A percentile compares a stretch with the other conserved stretches of the same genome.
These are phyloP conservation scores for Nymphicus hollandicus DNA, from an alignment of 2,113 vertebrate genomes.

Conservation along the genomic window DNA sequence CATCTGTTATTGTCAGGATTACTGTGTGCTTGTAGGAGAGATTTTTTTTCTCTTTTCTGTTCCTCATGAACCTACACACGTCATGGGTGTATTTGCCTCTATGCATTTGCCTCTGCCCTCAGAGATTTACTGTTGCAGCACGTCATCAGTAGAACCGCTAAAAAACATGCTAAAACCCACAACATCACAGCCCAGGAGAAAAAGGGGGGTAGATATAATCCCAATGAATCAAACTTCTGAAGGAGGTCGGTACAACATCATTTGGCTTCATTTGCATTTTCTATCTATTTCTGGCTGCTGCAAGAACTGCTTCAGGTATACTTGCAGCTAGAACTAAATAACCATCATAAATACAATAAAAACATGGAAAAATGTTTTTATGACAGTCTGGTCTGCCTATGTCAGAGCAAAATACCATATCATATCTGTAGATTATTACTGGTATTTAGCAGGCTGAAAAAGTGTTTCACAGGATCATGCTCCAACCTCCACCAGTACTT, in stretches of 20 bases:
- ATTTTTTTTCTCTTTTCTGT: not conserved
- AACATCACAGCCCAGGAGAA: not conserved
- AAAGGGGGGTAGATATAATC: not conserved
- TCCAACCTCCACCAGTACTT: not conserved
- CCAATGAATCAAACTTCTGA: not conserved
- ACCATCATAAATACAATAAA: not conserved
- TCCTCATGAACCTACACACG: not conserved
- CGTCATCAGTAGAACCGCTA: not conserved
- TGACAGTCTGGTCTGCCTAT: not conserved
- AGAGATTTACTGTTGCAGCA: not conserved
- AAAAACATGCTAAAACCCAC: not conserved
- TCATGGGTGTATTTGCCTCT: not conserved
- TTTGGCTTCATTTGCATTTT: constrained; percentile 14
- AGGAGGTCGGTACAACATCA: not conserved
- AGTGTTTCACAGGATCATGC: not conserved
- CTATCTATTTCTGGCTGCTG: not conserved
- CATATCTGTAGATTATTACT: not conserved
- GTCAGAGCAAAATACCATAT: not conserved
- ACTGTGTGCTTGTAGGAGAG: not conserved
- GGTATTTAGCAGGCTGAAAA: not conserved
- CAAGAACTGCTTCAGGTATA: not conserved
- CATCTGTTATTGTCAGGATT: not conserved
- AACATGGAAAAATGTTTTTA: not conserved
- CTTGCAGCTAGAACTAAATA: not conserved
- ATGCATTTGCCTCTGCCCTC: not conserved